Conservation (phyloP, 2,888 invertebrate species). For the Drosophila fulvimacula region DNA sequence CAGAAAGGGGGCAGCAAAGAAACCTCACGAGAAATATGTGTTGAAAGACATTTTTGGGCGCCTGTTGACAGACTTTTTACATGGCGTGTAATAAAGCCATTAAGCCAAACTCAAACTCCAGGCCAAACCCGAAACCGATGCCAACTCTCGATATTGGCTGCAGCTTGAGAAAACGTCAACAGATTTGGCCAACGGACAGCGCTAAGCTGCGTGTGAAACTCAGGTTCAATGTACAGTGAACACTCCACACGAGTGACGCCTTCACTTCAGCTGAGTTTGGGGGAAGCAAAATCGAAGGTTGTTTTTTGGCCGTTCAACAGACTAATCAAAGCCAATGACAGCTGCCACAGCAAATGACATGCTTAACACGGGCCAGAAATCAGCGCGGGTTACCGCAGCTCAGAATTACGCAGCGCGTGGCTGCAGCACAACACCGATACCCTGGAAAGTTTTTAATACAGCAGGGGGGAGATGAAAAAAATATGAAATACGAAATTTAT, state of each 20-base stretch:
- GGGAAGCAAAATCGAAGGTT: conserved; percentile 71
- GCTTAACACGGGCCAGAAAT: conserved; percentile 51
- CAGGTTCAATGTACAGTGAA: conserved; percentile 65
- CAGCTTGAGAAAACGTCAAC: conserved; percentile 27
- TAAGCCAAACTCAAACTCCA: conserved; percentile 28
- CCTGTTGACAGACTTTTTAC: conserved; percentile 55
- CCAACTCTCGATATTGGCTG: conserved; percentile 23
- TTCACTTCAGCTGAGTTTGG: conserved; percentile 28
- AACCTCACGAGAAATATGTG: conserved; percentile 29
- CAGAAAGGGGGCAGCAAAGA: conserved; percentile 20
- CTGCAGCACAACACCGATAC: conserved; percentile 11
- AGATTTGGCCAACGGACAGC: conserved; percentile 22
- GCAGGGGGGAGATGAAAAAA: too few relatives aligned
- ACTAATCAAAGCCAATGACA: conserved; percentile 74
- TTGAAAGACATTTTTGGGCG: conserved; percentile 51
- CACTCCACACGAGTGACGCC: conserved; percentile 34
- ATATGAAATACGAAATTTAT: too few relatives aligned
- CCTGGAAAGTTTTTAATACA: conserved; percentile 16
- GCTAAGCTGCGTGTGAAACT: conserved; percentile 67
- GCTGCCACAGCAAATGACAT: conserved; percentile 63
- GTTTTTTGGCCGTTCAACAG: conserved; percentile 53
- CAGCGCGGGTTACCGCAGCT: conserved; percentile 11
- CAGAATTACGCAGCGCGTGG: conserved; percentile 7
- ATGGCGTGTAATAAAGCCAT: conserved; percentile 56
- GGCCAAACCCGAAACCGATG: background rate